A percentile compares a stretch with the other conserved stretches of the same genome.
Conservation (phyloP, 2,888 invertebrate species). For the Autographa gamma region DNA sequence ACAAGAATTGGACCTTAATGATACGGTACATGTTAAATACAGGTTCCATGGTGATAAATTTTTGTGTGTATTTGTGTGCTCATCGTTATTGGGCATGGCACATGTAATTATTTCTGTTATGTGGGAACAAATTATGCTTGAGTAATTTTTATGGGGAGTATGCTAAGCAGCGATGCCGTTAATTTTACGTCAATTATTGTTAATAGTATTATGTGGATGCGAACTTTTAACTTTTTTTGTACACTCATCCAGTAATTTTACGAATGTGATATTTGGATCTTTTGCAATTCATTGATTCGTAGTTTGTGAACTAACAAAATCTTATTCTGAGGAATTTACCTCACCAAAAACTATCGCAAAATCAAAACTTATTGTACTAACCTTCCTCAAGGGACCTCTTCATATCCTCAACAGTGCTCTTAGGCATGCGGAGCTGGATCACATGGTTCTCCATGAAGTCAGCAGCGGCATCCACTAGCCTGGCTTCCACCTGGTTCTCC, state of each 20-base stretch:
- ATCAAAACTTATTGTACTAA: constrained; percentile 75
- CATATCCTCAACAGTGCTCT: constrained; percentile 92
- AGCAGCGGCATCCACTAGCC: constrained; percentile 92
- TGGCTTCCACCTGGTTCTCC: constrained; percentile 92
- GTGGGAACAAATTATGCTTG: constrained; percentile 32
- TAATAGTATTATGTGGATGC: background rate
- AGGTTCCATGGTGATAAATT: constrained; percentile 44
- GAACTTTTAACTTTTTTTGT: background rate
- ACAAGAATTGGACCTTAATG: constrained; percentile 57
- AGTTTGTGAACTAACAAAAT: background rate
- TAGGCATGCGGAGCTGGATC: constrained; percentile 94
- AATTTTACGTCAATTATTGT: constrained; percentile 22
- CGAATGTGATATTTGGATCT: background rate
- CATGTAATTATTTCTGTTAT: constrained; percentile 46
- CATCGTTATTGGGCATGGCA: constrained; percentile 35
- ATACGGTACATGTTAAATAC: constrained; percentile 49
- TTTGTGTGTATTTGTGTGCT: constrained; percentile 30
- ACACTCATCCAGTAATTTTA: background rate
- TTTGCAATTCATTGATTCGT: background rate
- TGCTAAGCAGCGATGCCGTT: constrained; percentile 26
- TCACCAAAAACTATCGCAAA: too few relatives aligned
- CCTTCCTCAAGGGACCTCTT: constrained; percentile 95
- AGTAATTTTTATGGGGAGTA: constrained; percentile 34
- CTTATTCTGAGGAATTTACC: background rate
- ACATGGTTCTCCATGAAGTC: constrained; percentile 94